These are phyloP conservation scores for Drosophila setifemur DNA, from an alignment of 1,140 invertebrate species.

Conservation along the genomic window DNA sequence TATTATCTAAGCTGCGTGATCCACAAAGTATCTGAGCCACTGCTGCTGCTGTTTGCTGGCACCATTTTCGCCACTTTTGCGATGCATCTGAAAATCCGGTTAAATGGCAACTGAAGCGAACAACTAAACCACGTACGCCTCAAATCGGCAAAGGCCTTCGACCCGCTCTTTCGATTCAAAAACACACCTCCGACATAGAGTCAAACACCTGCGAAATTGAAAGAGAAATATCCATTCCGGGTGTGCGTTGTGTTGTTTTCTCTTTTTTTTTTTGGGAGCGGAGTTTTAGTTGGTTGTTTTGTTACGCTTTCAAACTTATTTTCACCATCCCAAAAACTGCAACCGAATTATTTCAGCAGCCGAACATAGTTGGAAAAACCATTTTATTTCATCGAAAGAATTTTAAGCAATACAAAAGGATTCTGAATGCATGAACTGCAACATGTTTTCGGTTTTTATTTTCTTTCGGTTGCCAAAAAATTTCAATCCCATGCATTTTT, in stretches of 20 bases:
- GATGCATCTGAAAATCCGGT: constrained; percentile 44
- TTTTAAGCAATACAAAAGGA: constrained; percentile 63
- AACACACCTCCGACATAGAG: constrained; percentile 42
- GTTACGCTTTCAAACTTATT: constrained; percentile 51
- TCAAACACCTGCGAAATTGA: constrained; percentile 77
- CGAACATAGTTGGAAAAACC: constrained; percentile 67
- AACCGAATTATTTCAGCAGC: constrained; percentile 4
- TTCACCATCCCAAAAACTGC: constrained; percentile 4
- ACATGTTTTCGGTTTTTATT: constrained; percentile 8
- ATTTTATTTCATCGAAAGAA: constrained; percentile 64
- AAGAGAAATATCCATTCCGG: constrained; percentile 73
- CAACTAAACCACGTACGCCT: constrained; percentile 52
- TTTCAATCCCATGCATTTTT: constrained; percentile 1
- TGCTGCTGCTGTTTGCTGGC: neutral
- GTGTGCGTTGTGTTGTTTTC: constrained; percentile 15
- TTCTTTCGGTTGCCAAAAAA: constrained; percentile 4
- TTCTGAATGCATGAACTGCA: constrained; percentile 45
- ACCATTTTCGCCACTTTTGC: constrained; percentile 31
- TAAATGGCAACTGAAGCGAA: constrained; percentile 30
- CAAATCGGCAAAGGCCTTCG: constrained; percentile 58
- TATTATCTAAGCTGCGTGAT: neutral
- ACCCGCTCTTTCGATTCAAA: constrained; percentile 15
- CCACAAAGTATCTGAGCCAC: constrained; percentile 20
- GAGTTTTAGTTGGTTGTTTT: constrained; percentile 11
- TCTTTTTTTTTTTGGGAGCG: neutral